Base-by-base conservation (phyloP, 1,140 invertebrate genomes). In the Drosophila ogumai region DNA sequence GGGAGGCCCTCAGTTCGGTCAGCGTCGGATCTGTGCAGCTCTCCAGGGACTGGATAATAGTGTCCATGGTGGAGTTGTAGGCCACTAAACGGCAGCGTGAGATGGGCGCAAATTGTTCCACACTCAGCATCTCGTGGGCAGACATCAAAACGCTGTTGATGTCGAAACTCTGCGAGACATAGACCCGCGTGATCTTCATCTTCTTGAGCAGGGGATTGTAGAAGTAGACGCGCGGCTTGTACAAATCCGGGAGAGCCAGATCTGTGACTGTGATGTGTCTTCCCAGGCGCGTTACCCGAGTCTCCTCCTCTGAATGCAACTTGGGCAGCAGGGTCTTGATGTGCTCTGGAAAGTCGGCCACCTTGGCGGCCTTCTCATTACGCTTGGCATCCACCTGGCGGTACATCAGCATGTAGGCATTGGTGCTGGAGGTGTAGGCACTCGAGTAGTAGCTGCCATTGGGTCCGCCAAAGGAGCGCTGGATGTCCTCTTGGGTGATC, bases 391-490 rank as follows among this genome's bases (percentile, higher is more conserved):
- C 96, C 52, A 97, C 96, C 93, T 97, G 96, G 65, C 98, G 93
- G 87, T 98, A 98, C 96, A 98, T 97, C 22, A 98, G 94, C 97
- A 98, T 98, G 82, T 98, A 98, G 0, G 97, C 97, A 93, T 98
- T 98, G 43, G 97, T 97, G 86, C 97, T 98, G 69, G 96, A 97
- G 79, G 94, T 95, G 82, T 96, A 97, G 22, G 95, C 95, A 54
- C 94, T 95, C 38, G 95, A 96, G 86, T 96, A 97, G 90, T 96
- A 97, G 7, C 94, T 94, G 73, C 95, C 93, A 38, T 93, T 93
- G 3, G 95, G 93, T 46, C 95, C 95, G 41, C 97, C 97, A 93
- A 97, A 98, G 0, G 96, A 97, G 93, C 96, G 96, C 73, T 95
- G 94, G 44, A 98, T 97, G 82, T 98, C 97, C 67, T 97, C 96